A percentile compares a stretch with the other conserved stretches of the same genome.
Conservation (phyloP, 2,797 vertebrate species). For the Glyptemys insculpta region DNA sequence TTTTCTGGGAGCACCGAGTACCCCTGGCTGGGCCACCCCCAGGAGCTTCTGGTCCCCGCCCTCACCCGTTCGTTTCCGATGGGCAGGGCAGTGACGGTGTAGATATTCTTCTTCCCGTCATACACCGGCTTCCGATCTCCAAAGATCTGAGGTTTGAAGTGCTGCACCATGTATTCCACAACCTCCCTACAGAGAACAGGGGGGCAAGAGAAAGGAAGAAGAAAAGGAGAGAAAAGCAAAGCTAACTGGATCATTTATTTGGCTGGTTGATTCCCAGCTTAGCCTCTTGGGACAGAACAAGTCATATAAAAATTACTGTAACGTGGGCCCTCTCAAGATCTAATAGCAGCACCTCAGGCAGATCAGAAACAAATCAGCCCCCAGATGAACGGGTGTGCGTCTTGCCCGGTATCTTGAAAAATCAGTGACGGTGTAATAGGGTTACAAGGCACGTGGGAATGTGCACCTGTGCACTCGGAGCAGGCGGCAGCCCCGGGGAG, state of each 20-base stretch:
- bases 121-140: slow-evolving; percentile 98
- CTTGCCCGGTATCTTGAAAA: neutral
- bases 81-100: slow-evolving; percentile 96
- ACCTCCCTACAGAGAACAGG: slow-evolving; percentile 88
- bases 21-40: neutral
- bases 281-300: neutral
- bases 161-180: slow-evolving; percentile 99
- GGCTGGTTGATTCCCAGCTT: neutral
- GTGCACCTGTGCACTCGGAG: accelerated
- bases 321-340: neutral
- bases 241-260: neutral
- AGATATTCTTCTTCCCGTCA: slow-evolving; percentile 99
- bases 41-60: accelerated
- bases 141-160: slow-evolving; percentile 99
- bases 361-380: neutral
- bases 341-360: neutral
- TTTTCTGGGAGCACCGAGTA: neutral
- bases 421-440: neutral
- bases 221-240: neutral
- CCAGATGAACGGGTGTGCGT: accelerated
- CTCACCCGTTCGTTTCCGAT: slow-evolving; percentile 97
- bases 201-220: neutral
- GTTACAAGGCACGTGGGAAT: accelerated
- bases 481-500: accelerated
- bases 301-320: neutral